phyloP scores from a whole-genome alignment of 2,888 invertebrate genomes.

The Diarsia mendica region DNA sequence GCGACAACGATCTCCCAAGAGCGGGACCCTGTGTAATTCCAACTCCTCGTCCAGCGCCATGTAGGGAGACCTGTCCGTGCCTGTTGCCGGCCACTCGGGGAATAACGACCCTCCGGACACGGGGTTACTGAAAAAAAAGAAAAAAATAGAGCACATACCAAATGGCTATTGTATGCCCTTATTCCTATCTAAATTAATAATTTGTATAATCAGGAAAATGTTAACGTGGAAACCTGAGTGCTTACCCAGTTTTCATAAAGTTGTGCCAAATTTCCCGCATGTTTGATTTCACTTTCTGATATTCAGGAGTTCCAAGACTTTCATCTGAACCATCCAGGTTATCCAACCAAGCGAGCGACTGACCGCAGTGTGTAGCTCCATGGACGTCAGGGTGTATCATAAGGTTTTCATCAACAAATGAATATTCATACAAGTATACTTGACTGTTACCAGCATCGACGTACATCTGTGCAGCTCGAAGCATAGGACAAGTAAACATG shows the following conservation, averaged over 20 bases:
- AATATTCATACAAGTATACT: conserved; percentile 74
- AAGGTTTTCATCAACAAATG: conserved; percentile 66
- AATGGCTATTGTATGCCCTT: background rate
- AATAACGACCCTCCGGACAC: conserved; percentile 55
- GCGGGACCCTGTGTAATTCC: conserved; percentile 60
- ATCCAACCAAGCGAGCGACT: conserved; percentile 67
- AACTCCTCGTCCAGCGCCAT: conserved; percentile 71
- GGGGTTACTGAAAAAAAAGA: conserved; percentile 36
- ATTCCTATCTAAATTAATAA: background rate
- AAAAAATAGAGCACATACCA: background rate
- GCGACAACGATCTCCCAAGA: conserved; percentile 62
- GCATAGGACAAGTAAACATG: conserved; percentile 66
- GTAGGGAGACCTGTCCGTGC: conserved; percentile 64
- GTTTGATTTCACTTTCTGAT: conserved; percentile 55
- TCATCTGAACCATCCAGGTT: conserved; percentile 30
- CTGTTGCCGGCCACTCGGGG: conserved; percentile 72
- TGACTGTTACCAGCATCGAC: conserved; percentile 70
- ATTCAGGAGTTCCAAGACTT: conserved; percentile 56
- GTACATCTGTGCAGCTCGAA: conserved; percentile 69
- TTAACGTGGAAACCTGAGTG: background rate
- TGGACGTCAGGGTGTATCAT: conserved; percentile 58
- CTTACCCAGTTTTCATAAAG: conserved; percentile 75
- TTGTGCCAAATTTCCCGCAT: conserved; percentile 72
- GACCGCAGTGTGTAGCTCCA: conserved; percentile 72
- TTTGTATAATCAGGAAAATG: background rate